phyloP scores from a whole-genome alignment of 2,113 vertebrate species.

The Alaudala cheleensis region DNA sequence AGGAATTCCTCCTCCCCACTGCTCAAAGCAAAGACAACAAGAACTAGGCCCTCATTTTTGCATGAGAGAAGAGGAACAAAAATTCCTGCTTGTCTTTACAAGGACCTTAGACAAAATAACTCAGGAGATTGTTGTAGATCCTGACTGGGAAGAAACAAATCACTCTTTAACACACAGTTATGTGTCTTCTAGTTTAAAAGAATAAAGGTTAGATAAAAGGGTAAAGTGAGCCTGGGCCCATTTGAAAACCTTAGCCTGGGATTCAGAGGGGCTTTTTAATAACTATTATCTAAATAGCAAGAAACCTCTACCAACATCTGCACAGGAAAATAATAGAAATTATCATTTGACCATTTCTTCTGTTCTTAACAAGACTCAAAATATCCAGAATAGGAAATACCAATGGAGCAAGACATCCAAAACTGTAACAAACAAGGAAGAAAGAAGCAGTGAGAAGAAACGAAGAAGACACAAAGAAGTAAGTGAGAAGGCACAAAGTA shows the following conservation, averaged over 20 bases:
- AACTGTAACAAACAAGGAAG: not conserved
- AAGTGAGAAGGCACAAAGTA: not conserved
- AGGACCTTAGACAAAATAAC: not conserved
- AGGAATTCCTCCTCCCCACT: not conserved
- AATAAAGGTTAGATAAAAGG: not conserved
- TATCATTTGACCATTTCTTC: not conserved
- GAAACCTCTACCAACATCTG: not conserved
- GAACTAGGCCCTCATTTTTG: not conserved
- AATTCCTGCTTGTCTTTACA: not conserved
- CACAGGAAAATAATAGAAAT: not conserved
- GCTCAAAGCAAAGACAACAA: slow-evolving; percentile 8
- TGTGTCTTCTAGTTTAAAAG: not conserved
- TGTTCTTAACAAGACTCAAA: not conserved
- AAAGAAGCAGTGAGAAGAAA: not conserved
- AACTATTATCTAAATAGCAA: not conserved
- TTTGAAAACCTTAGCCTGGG: not conserved
- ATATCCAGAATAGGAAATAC: not conserved
- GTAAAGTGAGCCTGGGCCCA: not conserved
- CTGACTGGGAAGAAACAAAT: not conserved
- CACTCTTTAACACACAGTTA: not conserved
- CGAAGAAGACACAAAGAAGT: not conserved
- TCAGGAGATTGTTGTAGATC: not conserved
- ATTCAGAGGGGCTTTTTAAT: not conserved
- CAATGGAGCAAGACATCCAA: not conserved
- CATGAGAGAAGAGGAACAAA: not conserved